Conservation (phyloP, 2,797 vertebrate genomes). For the Nannoperca australis region DNA sequence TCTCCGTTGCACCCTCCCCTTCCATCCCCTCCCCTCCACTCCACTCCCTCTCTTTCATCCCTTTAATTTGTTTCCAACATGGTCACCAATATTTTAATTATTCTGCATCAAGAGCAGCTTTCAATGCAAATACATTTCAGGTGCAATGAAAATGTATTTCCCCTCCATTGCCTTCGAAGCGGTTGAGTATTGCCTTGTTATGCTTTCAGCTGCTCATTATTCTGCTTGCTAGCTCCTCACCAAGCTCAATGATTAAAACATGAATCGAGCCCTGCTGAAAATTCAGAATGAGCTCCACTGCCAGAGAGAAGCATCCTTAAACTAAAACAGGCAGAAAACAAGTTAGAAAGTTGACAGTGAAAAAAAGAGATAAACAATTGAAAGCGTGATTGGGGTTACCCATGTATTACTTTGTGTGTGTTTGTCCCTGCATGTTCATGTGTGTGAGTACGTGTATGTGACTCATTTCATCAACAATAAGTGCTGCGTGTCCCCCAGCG, state of each 20-base stretch:
- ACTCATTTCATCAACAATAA: constrained; percentile 58
- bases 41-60: constrained; percentile 26
- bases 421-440: constrained; percentile 5
- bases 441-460: constrained; percentile 7
- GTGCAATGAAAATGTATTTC: constrained; percentile 65
- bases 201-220: constrained; percentile 79
- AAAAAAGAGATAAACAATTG: constrained; percentile 16
- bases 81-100: constrained; percentile 74
- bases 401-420: constrained; percentile 28
- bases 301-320: constrained; percentile 37
- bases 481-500: constrained; percentile 27
- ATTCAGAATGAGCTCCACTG: constrained; percentile 61
- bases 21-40: not conserved
- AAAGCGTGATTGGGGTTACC: constrained; percentile 11
- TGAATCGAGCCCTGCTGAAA: constrained; percentile 68
- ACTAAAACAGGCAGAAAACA: constrained; percentile 37
- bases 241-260: constrained; percentile 79
- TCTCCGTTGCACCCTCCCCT: constrained; percentile 3
- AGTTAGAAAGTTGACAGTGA: constrained; percentile 12
- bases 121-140: constrained; percentile 69
- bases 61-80: constrained; percentile 66
- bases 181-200: constrained; percentile 69
- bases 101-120: constrained; percentile 66
- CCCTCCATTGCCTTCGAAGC: constrained; percentile 55
- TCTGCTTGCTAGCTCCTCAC: constrained; percentile 52